Conservation (phyloP, 2,797 vertebrate species). For the Epinephelus awoara region DNA sequence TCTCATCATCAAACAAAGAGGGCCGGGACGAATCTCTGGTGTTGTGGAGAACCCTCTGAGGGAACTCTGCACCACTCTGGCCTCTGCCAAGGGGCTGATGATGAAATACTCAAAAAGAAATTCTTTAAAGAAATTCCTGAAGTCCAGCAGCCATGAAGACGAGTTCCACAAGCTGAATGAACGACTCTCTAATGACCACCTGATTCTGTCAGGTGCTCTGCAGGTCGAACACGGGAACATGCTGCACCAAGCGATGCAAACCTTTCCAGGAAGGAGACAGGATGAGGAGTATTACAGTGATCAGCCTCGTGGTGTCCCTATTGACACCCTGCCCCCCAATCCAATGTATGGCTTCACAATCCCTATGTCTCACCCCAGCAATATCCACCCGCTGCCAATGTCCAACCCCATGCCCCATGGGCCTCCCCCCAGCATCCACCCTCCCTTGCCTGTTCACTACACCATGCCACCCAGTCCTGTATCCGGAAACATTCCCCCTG, state of each 20-base stretch:
- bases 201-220: constrained; percentile 81
- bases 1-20: constrained; percentile 63
- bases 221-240: constrained; percentile 78
- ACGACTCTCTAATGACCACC: constrained; percentile 79
- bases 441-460: no score
- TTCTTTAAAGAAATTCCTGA: fast-evolving
- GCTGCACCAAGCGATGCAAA: constrained; percentile 24
- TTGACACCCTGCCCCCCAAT: no score
- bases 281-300: no score
- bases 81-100: constrained; percentile 73
- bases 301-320: no score
- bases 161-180: constrained; percentile 82
- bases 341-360: constrained; percentile 34
- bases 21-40: not conserved
- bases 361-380: no score
- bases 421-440: no score
- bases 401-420: no score
- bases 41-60: constrained; percentile 63
- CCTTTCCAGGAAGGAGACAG: no score
- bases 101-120: constrained; percentile 69
- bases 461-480: no score
- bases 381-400: no score
- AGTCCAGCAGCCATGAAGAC: fast-evolving
- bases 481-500: not conserved
- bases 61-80: constrained; percentile 75